These are phyloP conservation scores for Heliothis peltigera DNA, from an alignment of 2,888 invertebrate genomes.

Conservation along the genomic window DNA sequence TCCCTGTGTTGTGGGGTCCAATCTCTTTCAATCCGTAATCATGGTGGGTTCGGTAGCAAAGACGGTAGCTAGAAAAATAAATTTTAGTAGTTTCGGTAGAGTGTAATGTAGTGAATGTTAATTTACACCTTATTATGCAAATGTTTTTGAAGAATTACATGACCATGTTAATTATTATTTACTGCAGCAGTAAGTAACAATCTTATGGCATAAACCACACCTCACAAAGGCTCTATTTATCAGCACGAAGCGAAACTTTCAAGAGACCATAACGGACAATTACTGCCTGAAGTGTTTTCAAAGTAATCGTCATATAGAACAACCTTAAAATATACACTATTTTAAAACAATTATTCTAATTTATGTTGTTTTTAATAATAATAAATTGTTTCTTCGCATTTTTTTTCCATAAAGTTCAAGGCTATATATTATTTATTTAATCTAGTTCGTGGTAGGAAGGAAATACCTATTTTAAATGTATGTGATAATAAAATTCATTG, in stretches of 20 bases:
- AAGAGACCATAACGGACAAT: constrained; percentile 59
- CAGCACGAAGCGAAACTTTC: constrained; percentile 69
- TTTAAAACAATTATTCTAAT: constrained; percentile 28
- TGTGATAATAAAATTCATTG: neutral
- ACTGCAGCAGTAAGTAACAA: constrained; percentile 3
- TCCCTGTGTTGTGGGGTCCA: too few relatives aligned
- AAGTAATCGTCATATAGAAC: constrained; percentile 47
- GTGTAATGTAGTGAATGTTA: too few relatives aligned
- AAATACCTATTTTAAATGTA: constrained; percentile 9
- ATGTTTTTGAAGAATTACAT: too few relatives aligned
- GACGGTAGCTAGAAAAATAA: too few relatives aligned
- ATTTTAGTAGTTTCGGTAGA: too few relatives aligned
- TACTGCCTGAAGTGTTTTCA: constrained; percentile 52
- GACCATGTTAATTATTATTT: too few relatives aligned
- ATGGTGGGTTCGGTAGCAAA: too few relatives aligned
- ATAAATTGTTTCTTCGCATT: constrained; percentile 14
- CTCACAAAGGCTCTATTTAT: constrained; percentile 64
- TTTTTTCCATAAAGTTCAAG: constrained; percentile 44
- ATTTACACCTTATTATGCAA: too few relatives aligned
- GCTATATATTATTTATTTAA: constrained; percentile 1
- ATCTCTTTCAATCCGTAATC: too few relatives aligned
- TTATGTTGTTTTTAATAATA: constrained; percentile 28
- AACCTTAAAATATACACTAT: constrained; percentile 38
- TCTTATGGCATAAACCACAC: constrained; percentile 58
- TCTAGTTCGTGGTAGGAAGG: constrained; percentile 11